Conservation (phyloP, 2,113 vertebrate species). For the Anhinga anhinga region DNA sequence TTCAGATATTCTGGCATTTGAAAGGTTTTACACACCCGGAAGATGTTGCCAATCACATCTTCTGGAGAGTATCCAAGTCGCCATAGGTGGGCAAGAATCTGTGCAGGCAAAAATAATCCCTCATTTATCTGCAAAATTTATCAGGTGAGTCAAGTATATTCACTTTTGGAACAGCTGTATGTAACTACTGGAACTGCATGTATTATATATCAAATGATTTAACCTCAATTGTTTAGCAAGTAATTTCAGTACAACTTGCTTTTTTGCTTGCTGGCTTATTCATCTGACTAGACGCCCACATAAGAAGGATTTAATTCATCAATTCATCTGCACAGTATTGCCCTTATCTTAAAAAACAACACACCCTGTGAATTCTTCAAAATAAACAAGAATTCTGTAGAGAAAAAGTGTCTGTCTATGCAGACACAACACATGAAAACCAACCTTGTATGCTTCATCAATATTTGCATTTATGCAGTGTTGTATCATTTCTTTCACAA, state of each 20-base stretch:
- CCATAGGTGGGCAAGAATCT: constrained; percentile 95
- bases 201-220: not conserved
- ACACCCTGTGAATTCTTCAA: not conserved
- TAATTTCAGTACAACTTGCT: not conserved
- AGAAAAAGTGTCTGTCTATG: not conserved
- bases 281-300: not conserved
- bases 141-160: not conserved
- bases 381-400: not conserved
- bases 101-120: not conserved
- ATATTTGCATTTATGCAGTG: constrained; percentile 87
- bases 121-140: not conserved
- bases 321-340: not conserved
- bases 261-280: not conserved
- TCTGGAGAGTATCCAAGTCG: constrained; percentile 94
- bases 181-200: not conserved
- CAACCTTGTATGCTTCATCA: constrained; percentile 91
- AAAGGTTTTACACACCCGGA: constrained; percentile 95
- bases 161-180: not conserved
- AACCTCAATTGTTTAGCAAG: not conserved
- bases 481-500: constrained; percentile 96
- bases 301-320: not conserved
- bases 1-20: constrained; percentile 96
- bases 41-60: constrained; percentile 95
- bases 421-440: not conserved
- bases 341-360: not conserved